Conservation (phyloP, 2,888 invertebrate species). For the Dryadula phaetusa region DNA sequence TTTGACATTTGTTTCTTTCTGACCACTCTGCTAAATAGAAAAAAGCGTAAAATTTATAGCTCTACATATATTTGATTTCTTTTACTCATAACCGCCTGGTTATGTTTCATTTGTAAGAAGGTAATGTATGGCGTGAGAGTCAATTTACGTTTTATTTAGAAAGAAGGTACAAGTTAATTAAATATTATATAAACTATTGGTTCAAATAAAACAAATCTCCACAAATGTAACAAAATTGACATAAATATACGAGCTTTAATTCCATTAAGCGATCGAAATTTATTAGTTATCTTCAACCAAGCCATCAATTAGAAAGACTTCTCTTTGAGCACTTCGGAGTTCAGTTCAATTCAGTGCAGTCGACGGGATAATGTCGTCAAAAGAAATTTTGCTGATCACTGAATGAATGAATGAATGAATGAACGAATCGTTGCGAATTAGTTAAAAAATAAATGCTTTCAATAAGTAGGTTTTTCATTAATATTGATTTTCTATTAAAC, state of each 20-base stretch:
- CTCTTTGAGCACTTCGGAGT: conserved; percentile 3
- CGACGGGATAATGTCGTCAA: conserved; percentile 36
- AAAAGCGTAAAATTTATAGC: too few relatives aligned
- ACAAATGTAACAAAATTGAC: too few relatives aligned
- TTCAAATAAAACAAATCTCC: too few relatives aligned
- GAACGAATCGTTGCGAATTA: conserved; percentile 13
- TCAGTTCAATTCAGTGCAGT: conserved; percentile 11
- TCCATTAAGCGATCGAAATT: not conserved
- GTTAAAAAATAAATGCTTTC: not conserved
- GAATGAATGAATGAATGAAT: conserved; percentile 21
- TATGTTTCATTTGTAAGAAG: too few relatives aligned
- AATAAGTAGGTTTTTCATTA: not conserved
- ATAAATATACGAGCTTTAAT: not conserved
- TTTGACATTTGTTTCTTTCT: too few relatives aligned
- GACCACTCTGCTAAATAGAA: too few relatives aligned
- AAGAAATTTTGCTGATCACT: conserved; percentile 15
- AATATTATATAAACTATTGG: too few relatives aligned
- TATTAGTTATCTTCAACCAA: conserved; percentile 3
- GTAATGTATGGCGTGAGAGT: too few relatives aligned
- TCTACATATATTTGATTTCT: too few relatives aligned
- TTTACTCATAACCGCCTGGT: too few relatives aligned
- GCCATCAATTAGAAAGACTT: conserved; percentile 23
- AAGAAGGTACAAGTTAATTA: too few relatives aligned
- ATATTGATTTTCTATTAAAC: not conserved
- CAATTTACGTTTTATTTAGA: too few relatives aligned